Percentiles rank a stretch among this genome's conserved stretches.
Evolutionary conservation across 2,797 vertebrate species (phyloP).

Genomic region (Ataeniobius toweri): DNA sequence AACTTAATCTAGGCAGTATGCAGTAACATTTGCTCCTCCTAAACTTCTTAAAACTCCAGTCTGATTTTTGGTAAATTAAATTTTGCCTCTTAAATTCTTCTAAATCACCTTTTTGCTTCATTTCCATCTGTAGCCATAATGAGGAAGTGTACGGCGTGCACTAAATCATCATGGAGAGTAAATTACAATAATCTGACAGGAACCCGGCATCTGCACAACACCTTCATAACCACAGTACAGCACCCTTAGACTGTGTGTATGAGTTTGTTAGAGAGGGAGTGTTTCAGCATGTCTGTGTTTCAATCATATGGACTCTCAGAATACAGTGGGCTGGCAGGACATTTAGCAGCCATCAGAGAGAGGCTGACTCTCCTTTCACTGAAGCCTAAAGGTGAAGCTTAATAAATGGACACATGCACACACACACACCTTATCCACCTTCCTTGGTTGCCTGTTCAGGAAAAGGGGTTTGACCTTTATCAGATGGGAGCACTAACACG

Average conservation of each 20-base stretch:
- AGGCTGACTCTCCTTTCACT: slow-evolving; percentile 22
- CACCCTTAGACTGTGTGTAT: neutral
- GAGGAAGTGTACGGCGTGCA: slow-evolving; percentile 47
- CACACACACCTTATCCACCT: slow-evolving; percentile 21
- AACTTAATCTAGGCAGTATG: neutral
- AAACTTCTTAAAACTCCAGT: slow-evolving; percentile 52
- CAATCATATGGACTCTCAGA: slow-evolving; percentile 32
- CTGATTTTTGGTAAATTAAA: slow-evolving; percentile 62
- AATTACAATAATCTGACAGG: slow-evolving; percentile 70
- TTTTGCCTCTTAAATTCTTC: slow-evolving; percentile 14
- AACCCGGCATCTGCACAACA: slow-evolving; percentile 54
- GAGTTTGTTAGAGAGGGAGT: neutral
- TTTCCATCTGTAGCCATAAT: slow-evolving; percentile 43
- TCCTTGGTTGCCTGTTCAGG: slow-evolving; percentile 35
- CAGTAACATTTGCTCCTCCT: slow-evolving; percentile 2
- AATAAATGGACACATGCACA: slow-evolving; percentile 42
- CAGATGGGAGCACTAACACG: slow-evolving; percentile 67
- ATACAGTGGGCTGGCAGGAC: slow-evolving; percentile 35
- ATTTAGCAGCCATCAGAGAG: slow-evolving; percentile 53
- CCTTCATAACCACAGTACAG: slow-evolving; percentile 47
- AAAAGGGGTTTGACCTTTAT: slow-evolving; percentile 75
- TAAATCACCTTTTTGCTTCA: slow-evolving; percentile 48
- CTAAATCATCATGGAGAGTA: slow-evolving; percentile 65
- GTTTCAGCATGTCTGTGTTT: slow-evolving; percentile 1
- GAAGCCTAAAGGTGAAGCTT: slow-evolving; percentile 62